Evolutionary conservation across 2,888 invertebrate species (phyloP).

Genomic region (Pterobdella sp.): DNA sequence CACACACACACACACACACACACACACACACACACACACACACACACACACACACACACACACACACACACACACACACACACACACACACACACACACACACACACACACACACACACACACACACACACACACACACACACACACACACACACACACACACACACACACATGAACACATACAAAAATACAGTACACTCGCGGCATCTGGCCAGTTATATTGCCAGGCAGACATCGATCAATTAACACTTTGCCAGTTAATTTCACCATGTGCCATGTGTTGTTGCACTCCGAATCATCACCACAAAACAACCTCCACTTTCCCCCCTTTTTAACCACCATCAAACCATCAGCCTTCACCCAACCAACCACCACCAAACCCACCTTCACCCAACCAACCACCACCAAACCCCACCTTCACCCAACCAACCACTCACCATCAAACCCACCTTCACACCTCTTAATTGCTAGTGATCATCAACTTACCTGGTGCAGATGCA

Average conservation of each 20-base stretch:
- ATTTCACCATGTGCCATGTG: constrained; percentile 20
- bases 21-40: constrained; percentile 7
- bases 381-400: neutral
- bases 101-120: constrained; percentile 18
- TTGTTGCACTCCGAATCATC: neutral
- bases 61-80: constrained; percentile 11
- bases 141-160: constrained; percentile 24
- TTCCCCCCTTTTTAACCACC: neutral
- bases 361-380: neutral
- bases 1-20: constrained; percentile 20
- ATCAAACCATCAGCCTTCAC: neutral
- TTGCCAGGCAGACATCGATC: constrained; percentile 28
- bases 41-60: constrained; percentile 11
- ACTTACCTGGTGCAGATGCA: too few relatives aligned
- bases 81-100: constrained; percentile 19
- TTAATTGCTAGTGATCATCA: too few relatives aligned
- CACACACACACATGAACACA: constrained; percentile 18
- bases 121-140: constrained; percentile 17
- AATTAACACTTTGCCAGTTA: constrained; percentile 26
- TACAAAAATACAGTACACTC: constrained; percentile 2
- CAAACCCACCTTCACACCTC: too few relatives aligned
- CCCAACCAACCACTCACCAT: too few relatives aligned
- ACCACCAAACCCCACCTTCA: too few relatives aligned
- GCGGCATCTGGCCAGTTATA: constrained; percentile 29
- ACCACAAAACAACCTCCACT: neutral